Conservation (phyloP, 2,797 vertebrate species). For the Chaunax sp. region DNA sequence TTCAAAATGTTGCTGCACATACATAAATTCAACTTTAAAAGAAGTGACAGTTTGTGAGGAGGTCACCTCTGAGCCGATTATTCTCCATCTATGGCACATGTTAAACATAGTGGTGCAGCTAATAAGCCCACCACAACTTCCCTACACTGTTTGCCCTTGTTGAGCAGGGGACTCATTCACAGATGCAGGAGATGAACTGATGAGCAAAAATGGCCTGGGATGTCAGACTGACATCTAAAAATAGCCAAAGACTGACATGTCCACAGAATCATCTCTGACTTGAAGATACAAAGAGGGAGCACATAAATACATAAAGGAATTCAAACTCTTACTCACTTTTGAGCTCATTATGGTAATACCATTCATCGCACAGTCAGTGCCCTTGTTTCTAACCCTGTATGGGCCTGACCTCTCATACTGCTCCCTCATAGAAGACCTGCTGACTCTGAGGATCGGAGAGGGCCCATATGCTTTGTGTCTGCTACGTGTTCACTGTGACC, state of each 20-base stretch:
- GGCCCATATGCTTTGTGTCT: constrained; percentile 65
- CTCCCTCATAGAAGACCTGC: constrained; percentile 41
- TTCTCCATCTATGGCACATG: constrained; percentile 23
- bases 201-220: constrained; percentile 19
- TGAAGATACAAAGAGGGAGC: constrained; percentile 32
- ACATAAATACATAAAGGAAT: constrained; percentile 21
- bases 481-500: constrained; percentile 50
- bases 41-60: constrained; percentile 16
- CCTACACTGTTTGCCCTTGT: background rate
- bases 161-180: constrained; percentile 6
- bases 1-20: constrained; percentile 5
- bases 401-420: constrained; percentile 49
- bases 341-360: constrained; percentile 55
- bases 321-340: constrained; percentile 29
- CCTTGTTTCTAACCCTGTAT: constrained; percentile 48
- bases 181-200: constrained; percentile 18
- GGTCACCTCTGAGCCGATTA: constrained; percentile 34
- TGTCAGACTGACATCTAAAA: constrained; percentile 42
- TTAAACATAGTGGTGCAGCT: constrained; percentile 2
- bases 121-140: background rate
- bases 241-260: constrained; percentile 29
- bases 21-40: background rate
- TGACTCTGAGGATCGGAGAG: constrained; percentile 47
- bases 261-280: constrained; percentile 37
- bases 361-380: constrained; percentile 50